Conservation (phyloP, 2,113 vertebrate genomes). For the Felis catus region DNA sequence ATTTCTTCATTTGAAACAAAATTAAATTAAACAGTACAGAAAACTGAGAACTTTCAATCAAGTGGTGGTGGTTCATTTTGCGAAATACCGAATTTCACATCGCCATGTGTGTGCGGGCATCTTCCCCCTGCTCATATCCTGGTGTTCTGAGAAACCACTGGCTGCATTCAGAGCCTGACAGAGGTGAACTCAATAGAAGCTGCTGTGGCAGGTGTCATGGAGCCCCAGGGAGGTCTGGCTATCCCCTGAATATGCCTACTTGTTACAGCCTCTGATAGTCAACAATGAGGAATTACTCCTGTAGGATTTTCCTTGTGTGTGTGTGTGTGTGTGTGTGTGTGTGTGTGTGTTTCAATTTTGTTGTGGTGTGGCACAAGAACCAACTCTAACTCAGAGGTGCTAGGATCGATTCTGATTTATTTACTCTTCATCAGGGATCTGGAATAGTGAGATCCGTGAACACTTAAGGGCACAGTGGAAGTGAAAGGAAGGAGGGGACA, state of each 20-base stretch:
- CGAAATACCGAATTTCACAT: not conserved
- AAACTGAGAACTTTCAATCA: conserved; percentile 81
- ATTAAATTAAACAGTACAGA: conserved; percentile 83
- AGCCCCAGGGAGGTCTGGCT: not conserved
- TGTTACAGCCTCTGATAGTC: not conserved
- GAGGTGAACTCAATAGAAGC: not conserved
- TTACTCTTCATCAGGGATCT: not conserved
- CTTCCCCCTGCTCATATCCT: not conserved
- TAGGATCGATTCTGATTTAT: not conserved
- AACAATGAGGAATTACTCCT: not conserved
- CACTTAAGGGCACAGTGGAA: not conserved
- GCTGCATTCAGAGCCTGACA: not conserved
- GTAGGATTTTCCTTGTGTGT: not conserved
- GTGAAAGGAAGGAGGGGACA: not conserved
- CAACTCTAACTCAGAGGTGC: not conserved
- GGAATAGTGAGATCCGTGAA: not conserved
- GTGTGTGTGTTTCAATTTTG: not conserved
- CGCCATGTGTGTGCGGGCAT: not conserved
- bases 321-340: no score
- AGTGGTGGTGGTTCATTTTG: conserved; percentile 62
- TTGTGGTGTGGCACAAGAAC: not conserved
- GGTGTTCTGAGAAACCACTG: not conserved
- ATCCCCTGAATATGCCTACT: accelerated
- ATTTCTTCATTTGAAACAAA: conserved; percentile 84
- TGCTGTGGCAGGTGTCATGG: accelerated